These are phyloP conservation scores for Tenthredo distinguenda DNA, from an alignment of 2,888 invertebrate species.

Conservation along the genomic window DNA sequence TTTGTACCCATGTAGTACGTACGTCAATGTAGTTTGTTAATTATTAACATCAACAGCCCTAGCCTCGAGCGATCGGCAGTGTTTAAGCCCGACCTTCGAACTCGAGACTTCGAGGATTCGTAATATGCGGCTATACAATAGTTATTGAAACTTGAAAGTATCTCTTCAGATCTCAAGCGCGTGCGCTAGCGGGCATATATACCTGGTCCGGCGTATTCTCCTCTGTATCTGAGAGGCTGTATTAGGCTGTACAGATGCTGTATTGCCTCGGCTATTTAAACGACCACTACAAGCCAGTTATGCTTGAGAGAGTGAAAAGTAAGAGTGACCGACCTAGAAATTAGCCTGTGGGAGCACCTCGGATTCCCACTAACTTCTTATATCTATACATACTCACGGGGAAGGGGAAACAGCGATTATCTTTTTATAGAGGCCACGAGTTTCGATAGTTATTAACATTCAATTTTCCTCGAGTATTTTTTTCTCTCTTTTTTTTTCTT, in stretches of 20 bases:
- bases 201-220: not conserved
- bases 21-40: not conserved
- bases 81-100: constrained; percentile 11
- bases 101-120: constrained; percentile 8
- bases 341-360: constrained; percentile 18
- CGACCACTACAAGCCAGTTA: not conserved
- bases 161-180: constrained; percentile 1
- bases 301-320: constrained; percentile 38
- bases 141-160: constrained; percentile 18
- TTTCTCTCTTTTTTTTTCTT: too few relatives aligned
- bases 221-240: not conserved
- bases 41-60: not conserved
- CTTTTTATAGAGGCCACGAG: not conserved
- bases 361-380: not conserved
- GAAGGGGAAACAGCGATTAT: not conserved
- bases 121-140: constrained; percentile 8
- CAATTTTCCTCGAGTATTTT: too few relatives aligned
- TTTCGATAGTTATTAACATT: not conserved
- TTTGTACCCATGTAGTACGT: not conserved
- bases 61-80: not conserved
- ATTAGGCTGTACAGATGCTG: not conserved
- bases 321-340: constrained; percentile 43
- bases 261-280: not conserved
- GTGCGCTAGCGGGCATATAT: not conserved
- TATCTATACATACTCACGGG: not conserved